These are phyloP conservation scores for Edolisoma coerulescens DNA, from an alignment of 2,113 vertebrate genomes.

Conservation along the genomic window DNA sequence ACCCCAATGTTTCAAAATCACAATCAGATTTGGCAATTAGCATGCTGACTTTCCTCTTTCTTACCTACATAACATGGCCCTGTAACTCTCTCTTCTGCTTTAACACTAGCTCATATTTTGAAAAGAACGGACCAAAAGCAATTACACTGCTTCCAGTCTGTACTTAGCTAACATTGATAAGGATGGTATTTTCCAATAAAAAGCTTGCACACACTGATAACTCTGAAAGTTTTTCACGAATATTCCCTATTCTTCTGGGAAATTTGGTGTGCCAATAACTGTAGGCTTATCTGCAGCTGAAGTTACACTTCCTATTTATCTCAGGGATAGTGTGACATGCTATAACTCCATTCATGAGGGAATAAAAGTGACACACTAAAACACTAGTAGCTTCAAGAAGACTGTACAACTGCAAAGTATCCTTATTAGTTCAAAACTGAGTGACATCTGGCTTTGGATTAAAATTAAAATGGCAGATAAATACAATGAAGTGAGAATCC, in stretches of 20 bases:
- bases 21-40: not conserved
- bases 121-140: not conserved
- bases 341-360: not conserved
- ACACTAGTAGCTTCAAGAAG: not conserved
- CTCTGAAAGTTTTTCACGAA: not conserved
- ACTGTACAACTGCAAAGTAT: not conserved
- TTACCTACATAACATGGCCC: not conserved
- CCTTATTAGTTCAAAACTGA: not conserved
- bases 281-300: not conserved
- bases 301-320: not conserved
- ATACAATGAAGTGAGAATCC: not conserved
- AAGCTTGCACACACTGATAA: not conserved
- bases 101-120: not conserved
- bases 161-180: not conserved
- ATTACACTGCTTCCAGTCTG: not conserved
- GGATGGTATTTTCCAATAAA: not conserved
- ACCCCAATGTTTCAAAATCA: not conserved
- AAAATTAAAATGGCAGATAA: not conserved
- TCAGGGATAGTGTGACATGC: not conserved
- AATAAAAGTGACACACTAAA: not conserved
- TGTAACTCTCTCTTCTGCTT: not conserved
- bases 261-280: not conserved
- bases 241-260: not conserved
- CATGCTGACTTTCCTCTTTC: not conserved
- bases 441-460: not conserved